Conservation (phyloP, 2,113 vertebrate genomes). For the Xyliphius kryptos region DNA sequence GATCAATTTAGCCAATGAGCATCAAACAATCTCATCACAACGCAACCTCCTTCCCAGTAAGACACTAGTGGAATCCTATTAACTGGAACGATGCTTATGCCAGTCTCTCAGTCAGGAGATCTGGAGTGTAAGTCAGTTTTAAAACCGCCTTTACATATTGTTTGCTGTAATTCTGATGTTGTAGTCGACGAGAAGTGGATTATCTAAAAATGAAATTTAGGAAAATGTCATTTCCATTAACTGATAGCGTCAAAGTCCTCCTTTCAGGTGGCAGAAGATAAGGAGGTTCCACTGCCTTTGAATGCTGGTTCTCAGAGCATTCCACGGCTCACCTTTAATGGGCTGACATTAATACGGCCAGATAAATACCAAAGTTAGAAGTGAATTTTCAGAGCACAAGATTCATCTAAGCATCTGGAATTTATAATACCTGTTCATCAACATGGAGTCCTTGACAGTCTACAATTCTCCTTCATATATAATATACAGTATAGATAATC, state of each 20-base stretch:
- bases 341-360: constrained; percentile 92
- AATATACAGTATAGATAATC: no score
- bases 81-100: constrained; percentile 58
- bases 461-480: constrained; percentile 53
- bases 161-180: constrained; percentile 85
- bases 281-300: constrained; percentile 83
- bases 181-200: constrained; percentile 86
- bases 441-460: constrained; percentile 66
- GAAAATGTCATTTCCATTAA: constrained; percentile 88
- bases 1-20: no score
- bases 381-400: constrained; percentile 59
- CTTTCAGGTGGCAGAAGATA: constrained; percentile 87
- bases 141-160: constrained; percentile 73
- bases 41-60: no score
- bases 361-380: constrained; percentile 85
- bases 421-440: constrained; percentile 81
- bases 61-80: constrained; percentile 58
- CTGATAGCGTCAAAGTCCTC: constrained; percentile 92
- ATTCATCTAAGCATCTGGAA: constrained; percentile 75
- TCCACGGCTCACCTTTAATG: constrained; percentile 79
- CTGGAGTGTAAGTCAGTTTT: constrained; percentile 75
- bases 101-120: constrained; percentile 72
- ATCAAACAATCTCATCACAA: constrained; percentile 44
- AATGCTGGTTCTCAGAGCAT: constrained; percentile 74
- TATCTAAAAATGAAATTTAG: constrained; percentile 83